Percentiles rank a stretch among this genome's conserved stretches.
These are phyloP conservation scores for Chrysina gloriosa DNA, from an alignment of 2,888 invertebrate species.

Conservation along the genomic window DNA sequence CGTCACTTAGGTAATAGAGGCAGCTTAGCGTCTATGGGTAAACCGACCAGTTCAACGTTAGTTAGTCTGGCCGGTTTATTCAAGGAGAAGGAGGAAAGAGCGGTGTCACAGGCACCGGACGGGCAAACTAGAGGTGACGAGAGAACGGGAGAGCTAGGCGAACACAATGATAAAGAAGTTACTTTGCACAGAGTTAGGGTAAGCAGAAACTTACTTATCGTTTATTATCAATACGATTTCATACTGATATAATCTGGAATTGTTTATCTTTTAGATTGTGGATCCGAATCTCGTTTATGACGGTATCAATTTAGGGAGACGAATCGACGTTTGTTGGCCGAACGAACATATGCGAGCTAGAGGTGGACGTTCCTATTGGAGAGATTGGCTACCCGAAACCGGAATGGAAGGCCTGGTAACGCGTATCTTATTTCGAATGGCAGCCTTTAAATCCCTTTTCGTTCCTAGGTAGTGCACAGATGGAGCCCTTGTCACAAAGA, in stretches of 20 bases:
- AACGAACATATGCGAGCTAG: slow-evolving; percentile 86
- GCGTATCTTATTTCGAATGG: not conserved
- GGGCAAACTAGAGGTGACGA: slow-evolving; percentile 53
- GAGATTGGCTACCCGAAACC: slow-evolving; percentile 87
- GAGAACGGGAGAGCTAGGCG: slow-evolving; percentile 58
- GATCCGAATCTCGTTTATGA: slow-evolving; percentile 85
- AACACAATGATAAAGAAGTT: slow-evolving; percentile 63
- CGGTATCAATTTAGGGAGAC: slow-evolving; percentile 87
- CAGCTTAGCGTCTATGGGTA: slow-evolving; percentile 85
- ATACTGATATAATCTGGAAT: not conserved
- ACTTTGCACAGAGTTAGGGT: slow-evolving; percentile 68
- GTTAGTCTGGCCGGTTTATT: slow-evolving; percentile 87
- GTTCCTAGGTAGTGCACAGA: slow-evolving; percentile 83
- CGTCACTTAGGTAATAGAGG: slow-evolving; percentile 76
- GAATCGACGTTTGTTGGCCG: slow-evolving; percentile 97
- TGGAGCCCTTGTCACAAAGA: slow-evolving; percentile 96
- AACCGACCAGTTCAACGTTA: slow-evolving; percentile 87
- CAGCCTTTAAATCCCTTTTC: no score
- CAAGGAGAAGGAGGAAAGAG: slow-evolving; percentile 65
- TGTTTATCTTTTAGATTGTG: slow-evolving; percentile 64
- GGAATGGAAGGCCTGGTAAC: slow-evolving; percentile 91
- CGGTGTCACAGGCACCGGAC: slow-evolving; percentile 60
- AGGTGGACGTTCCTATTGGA: slow-evolving; percentile 91
- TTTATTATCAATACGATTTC: no score
- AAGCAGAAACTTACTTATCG: slow-evolving; percentile 8